Evolutionary conservation across 2,113 vertebrate genomes (phyloP).

Genomic region (Lynx canadensis): DNA sequence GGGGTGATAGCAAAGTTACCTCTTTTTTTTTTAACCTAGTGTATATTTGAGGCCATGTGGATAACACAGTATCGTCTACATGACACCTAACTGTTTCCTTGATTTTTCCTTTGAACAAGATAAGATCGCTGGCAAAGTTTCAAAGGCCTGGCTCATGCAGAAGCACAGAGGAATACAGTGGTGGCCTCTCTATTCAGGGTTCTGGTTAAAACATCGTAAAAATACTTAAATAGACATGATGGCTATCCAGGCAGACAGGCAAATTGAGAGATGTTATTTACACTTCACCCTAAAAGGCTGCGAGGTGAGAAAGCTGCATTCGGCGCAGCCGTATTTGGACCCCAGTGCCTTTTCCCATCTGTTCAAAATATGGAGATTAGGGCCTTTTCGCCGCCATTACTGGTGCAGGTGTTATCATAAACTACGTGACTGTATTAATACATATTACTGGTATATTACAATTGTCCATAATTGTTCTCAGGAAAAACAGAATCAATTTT

Average conservation of each 20-base stretch:
- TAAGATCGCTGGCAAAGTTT: not conserved
- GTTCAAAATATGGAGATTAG: not conserved
- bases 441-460: not conserved
- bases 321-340: not conserved
- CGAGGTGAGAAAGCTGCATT: not conserved
- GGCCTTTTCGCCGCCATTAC: not conserved
- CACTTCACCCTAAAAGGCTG: not conserved
- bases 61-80: not conserved
- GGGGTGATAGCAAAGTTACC: not conserved
- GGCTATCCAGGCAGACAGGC: not conserved
- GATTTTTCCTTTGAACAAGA: not conserved
- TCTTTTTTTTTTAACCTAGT: not conserved
- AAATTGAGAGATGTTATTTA: slow-evolving; percentile 35
- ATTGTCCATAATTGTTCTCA: not conserved
- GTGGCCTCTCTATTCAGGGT: not conserved
- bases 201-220: not conserved
- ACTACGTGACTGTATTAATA: not conserved
- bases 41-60: not conserved
- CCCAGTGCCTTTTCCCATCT: not conserved
- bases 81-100: not conserved
- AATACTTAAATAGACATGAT: not conserved
- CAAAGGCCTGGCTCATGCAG: not conserved
- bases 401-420: not conserved
- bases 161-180: not conserved
- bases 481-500: not conserved